Base-by-base conservation (phyloP, 2,797 vertebrate species). In the Phaenicophaeus curvirostris region DNA sequence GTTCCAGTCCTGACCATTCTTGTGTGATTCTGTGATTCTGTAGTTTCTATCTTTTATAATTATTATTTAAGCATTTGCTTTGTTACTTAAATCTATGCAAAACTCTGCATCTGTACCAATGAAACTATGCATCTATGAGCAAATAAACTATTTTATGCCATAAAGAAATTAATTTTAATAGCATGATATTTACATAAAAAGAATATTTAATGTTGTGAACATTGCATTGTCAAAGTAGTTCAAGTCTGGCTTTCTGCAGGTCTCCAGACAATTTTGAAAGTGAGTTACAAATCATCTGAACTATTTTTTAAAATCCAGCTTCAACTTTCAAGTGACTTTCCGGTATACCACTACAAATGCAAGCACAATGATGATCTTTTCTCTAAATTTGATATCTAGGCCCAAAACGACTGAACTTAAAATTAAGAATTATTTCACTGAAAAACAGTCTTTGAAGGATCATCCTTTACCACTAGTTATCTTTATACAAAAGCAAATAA, bases 401-500 rank as follows among this genome's bases (percentile, higher is more conserved):
- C 39, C 61, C 42, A 39, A 67, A 90, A 73, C 50, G 13, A 35
- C 42, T 39, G 24, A 86, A 51, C 72, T 76, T 89, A 50, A 39
- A 39, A 59, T 42, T 58, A 85, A 72, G 13, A 30, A 50, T 31
- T 21, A 30, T 30, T 62, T 85, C 65, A 74, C 28, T 57, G 27
- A 78, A 85, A 74, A 81, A 25, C 5, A 4, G 14, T 35, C 67
- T 81, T 86, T 80, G 73, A 69, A 76, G 41, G 46, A 87, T 59
- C 72, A 30, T 58, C 48, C 57, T 94, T 85, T 92, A 78, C 61
- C 39, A 61, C 58, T 73, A 37, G 27, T 84, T 66, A 20, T 30
- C 18, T 78, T 94, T 55, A 48, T 80, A 93, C 51, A 94, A 94
- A 94, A 77, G 89, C 30, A n/a, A 87, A 44, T 79, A 50, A 39